Percentiles rank a stretch among this genome's conserved stretches.
phyloP scores from a whole-genome alignment of 1,140 invertebrate genomes.

The Helicoverpa armigera region DNA sequence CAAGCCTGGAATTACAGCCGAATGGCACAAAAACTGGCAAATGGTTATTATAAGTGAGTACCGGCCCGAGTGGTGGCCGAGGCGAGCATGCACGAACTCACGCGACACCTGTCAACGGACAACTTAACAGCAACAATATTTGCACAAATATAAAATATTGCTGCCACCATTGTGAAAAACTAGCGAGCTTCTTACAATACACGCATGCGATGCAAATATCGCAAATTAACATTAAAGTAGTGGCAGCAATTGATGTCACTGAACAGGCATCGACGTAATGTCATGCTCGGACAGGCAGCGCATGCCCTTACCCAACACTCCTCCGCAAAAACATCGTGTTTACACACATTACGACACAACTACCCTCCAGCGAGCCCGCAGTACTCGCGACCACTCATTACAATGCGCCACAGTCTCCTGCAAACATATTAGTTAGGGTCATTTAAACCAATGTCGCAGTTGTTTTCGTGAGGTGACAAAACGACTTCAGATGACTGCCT shows the following conservation, averaged over 20 bases:
- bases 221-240: constrained; percentile 3
- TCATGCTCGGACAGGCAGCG: not conserved
- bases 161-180: constrained; percentile 21
- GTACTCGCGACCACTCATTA: constrained; percentile 3
- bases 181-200: not conserved
- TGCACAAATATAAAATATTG: not conserved
- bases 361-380: not conserved
- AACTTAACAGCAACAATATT: not conserved
- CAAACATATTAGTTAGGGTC: not conserved
- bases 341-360: not conserved
- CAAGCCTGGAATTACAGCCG: too few relatives aligned
- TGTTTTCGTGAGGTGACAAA: not conserved
- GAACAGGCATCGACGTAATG: constrained; percentile 5
- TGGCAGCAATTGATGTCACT: not conserved
- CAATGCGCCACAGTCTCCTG: not conserved
- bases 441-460: not conserved
- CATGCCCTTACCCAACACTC: not conserved
- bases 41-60: not conserved
- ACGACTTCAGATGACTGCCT: not conserved
- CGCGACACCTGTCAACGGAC: constrained; percentile 14
- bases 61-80: not conserved
- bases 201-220: constrained; percentile 10
- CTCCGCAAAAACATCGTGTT: constrained; percentile 1
- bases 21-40: not conserved
- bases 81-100: constrained; percentile 5